Conservation (phyloP, 2,113 vertebrate species). For the Sakesphorus luctuosus region DNA sequence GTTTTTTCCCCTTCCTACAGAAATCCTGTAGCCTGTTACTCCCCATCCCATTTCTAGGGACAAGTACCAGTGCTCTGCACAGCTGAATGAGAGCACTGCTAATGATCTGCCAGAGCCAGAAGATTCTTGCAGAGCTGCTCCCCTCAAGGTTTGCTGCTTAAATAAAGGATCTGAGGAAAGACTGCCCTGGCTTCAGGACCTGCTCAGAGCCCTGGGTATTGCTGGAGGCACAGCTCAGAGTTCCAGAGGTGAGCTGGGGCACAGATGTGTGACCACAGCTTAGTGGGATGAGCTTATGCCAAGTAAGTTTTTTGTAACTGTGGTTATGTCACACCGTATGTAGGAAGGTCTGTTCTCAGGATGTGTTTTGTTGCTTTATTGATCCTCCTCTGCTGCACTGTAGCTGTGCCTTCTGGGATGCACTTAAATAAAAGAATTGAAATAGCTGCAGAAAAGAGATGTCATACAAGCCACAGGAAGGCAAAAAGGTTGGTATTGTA, state of each 20-base stretch:
- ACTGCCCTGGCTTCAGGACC: neutral
- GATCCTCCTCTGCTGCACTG: neutral
- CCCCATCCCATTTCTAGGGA: neutral
- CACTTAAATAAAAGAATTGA: neutral
- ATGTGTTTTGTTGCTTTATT: neutral
- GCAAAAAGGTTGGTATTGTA: neutral
- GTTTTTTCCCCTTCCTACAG: neutral
- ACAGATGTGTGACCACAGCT: neutral
- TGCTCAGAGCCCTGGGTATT: neutral
- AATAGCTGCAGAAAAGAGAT: neutral
- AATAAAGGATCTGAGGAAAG: neutral
- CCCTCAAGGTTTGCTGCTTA: neutral
- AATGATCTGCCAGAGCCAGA: neutral
- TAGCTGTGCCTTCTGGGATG: slow-evolving; percentile 27
- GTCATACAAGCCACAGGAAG: neutral
- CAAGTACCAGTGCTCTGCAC: neutral
- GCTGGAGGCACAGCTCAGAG: neutral
- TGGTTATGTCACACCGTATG: neutral
- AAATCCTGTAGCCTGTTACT: neutral
- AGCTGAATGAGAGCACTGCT: neutral
- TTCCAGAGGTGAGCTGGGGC: neutral
- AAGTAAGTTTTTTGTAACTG: neutral
- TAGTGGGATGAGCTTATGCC: neutral
- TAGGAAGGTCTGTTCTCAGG: neutral
- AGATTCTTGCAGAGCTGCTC: neutral